These are phyloP conservation scores for Cardiocondyla obscurior DNA, from an alignment of 1,140 invertebrate genomes.

Conservation along the genomic window DNA sequence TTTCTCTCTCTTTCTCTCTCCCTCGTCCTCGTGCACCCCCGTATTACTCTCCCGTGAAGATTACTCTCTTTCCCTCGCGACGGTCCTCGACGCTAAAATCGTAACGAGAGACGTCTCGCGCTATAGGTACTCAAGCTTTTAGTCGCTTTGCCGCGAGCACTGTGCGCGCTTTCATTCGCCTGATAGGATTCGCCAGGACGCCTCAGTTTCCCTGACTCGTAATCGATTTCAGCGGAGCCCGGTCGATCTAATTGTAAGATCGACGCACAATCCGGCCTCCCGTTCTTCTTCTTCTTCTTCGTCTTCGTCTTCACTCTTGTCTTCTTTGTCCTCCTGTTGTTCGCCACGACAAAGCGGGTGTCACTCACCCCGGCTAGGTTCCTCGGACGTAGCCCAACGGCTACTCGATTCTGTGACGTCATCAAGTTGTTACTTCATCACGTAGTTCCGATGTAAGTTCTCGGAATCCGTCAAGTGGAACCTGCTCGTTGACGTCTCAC, in stretches of 20 bases:
- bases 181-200: not conserved
- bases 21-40: not conserved
- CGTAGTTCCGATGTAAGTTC: constrained; percentile 15
- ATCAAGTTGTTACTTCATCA: not conserved
- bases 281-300: not conserved
- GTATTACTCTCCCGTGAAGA: constrained; percentile 73
- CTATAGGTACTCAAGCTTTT: constrained; percentile 69
- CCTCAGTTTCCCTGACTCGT: not conserved
- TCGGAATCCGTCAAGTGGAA: constrained; percentile 33
- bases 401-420: constrained; percentile 3
- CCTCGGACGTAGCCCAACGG: constrained; percentile 1
- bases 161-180: constrained; percentile 65
- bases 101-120: constrained; percentile 61
- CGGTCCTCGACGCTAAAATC: constrained; percentile 60
- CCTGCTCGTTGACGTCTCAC: not conserved
- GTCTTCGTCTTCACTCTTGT: not conserved
- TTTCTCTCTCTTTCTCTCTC: constrained; percentile 20
- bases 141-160: constrained; percentile 73
- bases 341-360: constrained; percentile 18
- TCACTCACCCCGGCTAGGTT: not conserved
- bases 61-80: constrained; percentile 52
- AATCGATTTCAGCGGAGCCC: not conserved
- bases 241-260: constrained; percentile 5
- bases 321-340: not conserved
- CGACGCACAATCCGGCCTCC: not conserved